Conservation (phyloP, 2,888 invertebrate species). For the Coelinius sp. region DNA sequence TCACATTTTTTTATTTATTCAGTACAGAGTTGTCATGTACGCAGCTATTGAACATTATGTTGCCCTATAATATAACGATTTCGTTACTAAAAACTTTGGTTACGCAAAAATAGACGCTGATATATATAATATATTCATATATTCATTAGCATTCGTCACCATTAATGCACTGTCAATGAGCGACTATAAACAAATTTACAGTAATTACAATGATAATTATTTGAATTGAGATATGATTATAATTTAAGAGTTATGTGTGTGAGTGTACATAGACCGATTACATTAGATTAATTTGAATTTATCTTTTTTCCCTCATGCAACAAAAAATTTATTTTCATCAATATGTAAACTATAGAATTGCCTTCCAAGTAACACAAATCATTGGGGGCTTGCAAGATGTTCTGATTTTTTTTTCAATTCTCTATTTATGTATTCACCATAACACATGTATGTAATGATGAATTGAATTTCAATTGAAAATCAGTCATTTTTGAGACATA, state of each 20-base stretch:
- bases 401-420: too few relatives aligned
- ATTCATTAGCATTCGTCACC: conserved; percentile 31
- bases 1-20: conserved; percentile 1
- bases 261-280: conserved; percentile 57
- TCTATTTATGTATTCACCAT: too few relatives aligned
- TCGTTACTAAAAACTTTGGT: conserved; percentile 65
- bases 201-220: conserved; percentile 57
- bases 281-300: conserved; percentile 51
- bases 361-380: background rate
- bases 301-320: background rate
- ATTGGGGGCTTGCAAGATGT: too few relatives aligned
- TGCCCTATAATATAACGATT: conserved; percentile 20
- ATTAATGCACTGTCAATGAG: conserved; percentile 39
- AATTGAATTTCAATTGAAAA: too few relatives aligned
- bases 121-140: conserved; percentile 44
- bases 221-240: conserved; percentile 52
- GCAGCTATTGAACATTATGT: conserved; percentile 10
- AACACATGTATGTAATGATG: too few relatives aligned
- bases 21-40: conserved; percentile 14
- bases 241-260: conserved; percentile 55
- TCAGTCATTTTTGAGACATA: too few relatives aligned
- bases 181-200: conserved; percentile 67
- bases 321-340: background rate
- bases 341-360: background rate
- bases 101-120: conserved; percentile 68